Base-by-base conservation (phyloP, 2,113 vertebrate species). In the Tursiops truncatus region DNA sequence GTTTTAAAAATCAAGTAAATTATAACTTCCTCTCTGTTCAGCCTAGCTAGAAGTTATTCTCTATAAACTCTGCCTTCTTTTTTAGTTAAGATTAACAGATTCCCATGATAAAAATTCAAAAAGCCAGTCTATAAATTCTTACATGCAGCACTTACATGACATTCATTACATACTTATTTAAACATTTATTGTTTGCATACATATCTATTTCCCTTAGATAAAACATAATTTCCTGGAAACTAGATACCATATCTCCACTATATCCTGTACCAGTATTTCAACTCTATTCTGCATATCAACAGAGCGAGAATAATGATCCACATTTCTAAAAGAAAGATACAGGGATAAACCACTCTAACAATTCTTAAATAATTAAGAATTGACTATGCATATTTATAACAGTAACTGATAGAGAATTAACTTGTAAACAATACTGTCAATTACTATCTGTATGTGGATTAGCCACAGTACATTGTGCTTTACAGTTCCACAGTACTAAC, bases 321-420 rank as follows among this genome's bases (percentile, higher is more conserved):
- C 9, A 85, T 95, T 89, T 92, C 25, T 56, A 56, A 97, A 92
- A 47, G 67, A 81, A 89, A 89, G 56, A 82, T 36, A 81, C 14
- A 65, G 44, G 44, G 60, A 92, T 84, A 87, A 82, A 71, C 25
- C 68, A 60, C 67, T 85, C 36, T 81, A 85, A 86, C 6, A 92
- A 76, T 68, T 89, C 73, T 53, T 82, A 96, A 58, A 80, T 80
- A 80, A 85, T 90, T 93, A 84, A 96, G 71, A 96, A 70, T 68
- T 81, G 44, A 77, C 67, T 84, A 44, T 83, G 28, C 58, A 88
- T 85, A 88, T 71, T 94, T 84, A 31, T 41, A 58, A 71, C 4
- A 90, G 53, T 86, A 94, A 87, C 53, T 93, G 81, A 74, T 65
- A 93, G 65, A 89, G 26, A 47, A 85, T 92, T 79, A 93, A 81